Evolutionary conservation across 2,797 vertebrate species (phyloP).

Genomic region (Sebastes flavidus): DNA sequence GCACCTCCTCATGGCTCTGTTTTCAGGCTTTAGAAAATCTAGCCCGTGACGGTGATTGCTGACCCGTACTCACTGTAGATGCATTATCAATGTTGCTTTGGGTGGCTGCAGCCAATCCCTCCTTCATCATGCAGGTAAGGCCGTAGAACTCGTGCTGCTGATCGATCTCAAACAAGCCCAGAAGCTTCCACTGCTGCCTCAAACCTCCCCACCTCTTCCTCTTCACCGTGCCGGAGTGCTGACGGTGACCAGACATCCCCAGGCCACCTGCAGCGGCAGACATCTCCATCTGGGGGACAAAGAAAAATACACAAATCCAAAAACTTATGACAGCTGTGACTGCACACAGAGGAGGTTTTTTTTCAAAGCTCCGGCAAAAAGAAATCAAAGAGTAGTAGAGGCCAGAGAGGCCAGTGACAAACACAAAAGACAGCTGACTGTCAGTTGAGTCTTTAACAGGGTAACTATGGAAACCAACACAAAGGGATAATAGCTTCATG

Average conservation of each 20-base stretch:
- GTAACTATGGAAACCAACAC: slow-evolving; percentile 60
- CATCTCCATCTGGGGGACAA: slow-evolving; percentile 53
- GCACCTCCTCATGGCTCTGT: too few species aligned
- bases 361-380: slow-evolving; percentile 13
- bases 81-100: slow-evolving; percentile 79
- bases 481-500: slow-evolving; percentile 36
- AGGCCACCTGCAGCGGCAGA: slow-evolving; percentile 8
- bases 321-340: background rate
- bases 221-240: slow-evolving; percentile 23
- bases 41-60: background rate
- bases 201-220: slow-evolving; percentile 79
- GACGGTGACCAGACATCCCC: slow-evolving; percentile 6
- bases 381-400: slow-evolving; percentile 34
- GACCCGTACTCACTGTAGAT: slow-evolving; percentile 75
- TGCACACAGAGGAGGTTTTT: background rate
- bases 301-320: background rate
- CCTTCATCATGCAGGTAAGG: slow-evolving; percentile 89
- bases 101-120: slow-evolving; percentile 85
- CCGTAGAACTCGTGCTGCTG: slow-evolving; percentile 86
- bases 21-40: too few species aligned
- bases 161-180: slow-evolving; percentile 91
- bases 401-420: slow-evolving; percentile 42
- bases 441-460: slow-evolving; percentile 39
- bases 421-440: slow-evolving; percentile 50
- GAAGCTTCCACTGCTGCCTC: slow-evolving; percentile 84